These are phyloP conservation scores for Dryomyza anilis DNA, from an alignment of 2,888 invertebrate genomes.

Conservation along the genomic window DNA sequence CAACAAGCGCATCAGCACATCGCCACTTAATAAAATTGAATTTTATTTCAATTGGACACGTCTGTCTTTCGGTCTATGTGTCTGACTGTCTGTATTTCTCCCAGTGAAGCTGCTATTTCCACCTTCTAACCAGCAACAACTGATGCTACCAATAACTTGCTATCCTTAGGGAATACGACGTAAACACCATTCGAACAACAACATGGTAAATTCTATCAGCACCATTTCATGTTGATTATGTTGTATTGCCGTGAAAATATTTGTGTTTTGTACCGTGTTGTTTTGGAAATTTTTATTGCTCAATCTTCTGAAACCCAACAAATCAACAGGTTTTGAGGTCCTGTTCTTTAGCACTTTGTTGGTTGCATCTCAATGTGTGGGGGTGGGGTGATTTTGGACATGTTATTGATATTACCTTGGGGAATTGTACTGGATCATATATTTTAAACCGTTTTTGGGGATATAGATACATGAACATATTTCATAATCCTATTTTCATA, in stretches of 20 bases:
- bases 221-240: constrained; percentile 41
- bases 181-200: constrained; percentile 21
- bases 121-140: not conserved
- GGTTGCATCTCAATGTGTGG: not conserved
- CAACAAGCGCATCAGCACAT: constrained; percentile 35
- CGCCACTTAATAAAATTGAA: constrained; percentile 59
- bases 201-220: constrained; percentile 17
- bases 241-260: constrained; percentile 52
- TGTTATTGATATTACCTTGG: constrained; percentile 28
- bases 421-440: constrained; percentile 21
- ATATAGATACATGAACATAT: not conserved
- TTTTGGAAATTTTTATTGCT: constrained; percentile 33
- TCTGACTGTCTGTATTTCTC: not conserved
- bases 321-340: constrained; percentile 36
- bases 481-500: too few species aligned
- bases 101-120: not conserved
- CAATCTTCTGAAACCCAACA: constrained; percentile 30
- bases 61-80: constrained; percentile 32
- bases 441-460: not conserved
- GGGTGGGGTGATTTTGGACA: not conserved
- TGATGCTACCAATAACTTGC: constrained; percentile 4
- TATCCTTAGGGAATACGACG: constrained; percentile 44
- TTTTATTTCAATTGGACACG: constrained; percentile 50
- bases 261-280: constrained; percentile 42
- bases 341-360: not conserved